Conservation (phyloP, 2,797 vertebrate species). For the Anomalospiza imberbis region DNA sequence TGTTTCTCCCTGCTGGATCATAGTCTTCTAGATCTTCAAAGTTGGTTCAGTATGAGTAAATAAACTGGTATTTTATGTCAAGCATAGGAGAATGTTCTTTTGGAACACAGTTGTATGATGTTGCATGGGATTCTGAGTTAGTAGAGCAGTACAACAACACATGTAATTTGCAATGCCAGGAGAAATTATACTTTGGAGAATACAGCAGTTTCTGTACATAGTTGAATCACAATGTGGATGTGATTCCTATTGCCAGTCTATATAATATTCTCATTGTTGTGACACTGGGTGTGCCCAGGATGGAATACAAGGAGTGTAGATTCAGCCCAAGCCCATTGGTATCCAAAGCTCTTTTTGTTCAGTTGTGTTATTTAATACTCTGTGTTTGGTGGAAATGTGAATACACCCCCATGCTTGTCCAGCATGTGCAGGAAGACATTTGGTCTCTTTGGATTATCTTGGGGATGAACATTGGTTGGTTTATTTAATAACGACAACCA, state of each 20-base stretch:
- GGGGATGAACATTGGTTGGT: background rate
- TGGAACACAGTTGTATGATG: background rate
- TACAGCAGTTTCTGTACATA: background rate
- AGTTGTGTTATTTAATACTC: background rate
- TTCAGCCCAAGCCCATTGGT: background rate
- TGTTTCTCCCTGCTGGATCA: background rate
- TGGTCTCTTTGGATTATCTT: background rate
- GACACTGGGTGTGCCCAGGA: background rate
- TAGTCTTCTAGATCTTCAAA: background rate
- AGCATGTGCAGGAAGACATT: background rate
- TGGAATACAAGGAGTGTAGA: background rate
- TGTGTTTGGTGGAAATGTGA: background rate
- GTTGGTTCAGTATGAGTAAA: background rate
- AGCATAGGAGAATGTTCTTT: background rate
- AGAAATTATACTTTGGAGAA: background rate
- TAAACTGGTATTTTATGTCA: background rate
- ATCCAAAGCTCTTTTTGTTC: background rate
- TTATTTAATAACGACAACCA: background rate
- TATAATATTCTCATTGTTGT: background rate
- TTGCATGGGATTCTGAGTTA: background rate
- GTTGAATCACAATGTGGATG: background rate
- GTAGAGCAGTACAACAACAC: background rate
- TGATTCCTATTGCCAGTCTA: background rate
- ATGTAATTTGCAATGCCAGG: background rate
- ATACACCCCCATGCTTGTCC: rapidly evolving